Evolutionary conservation across 2,113 vertebrate genomes (phyloP), one percentile per base, ranked within the genome.

Genomic region (Microcebus griseorufus): DNA sequence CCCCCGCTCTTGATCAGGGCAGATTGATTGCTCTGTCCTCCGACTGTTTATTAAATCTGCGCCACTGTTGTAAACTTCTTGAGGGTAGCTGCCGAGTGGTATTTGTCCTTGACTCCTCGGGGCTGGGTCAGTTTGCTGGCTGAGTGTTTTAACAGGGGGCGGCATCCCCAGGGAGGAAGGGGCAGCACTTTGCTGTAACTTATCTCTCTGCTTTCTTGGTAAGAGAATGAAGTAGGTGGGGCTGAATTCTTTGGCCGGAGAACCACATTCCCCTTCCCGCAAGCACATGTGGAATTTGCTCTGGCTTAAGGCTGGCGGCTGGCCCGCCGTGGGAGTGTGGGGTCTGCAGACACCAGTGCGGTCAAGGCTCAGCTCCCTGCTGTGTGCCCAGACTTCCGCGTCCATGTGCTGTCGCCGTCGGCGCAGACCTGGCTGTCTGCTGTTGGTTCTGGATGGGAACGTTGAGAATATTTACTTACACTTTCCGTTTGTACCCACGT

Each of bases 191-290:
- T 42, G 76, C 58, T 93, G 83, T 67, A 1, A 70, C 72, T 95
- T 67, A 72, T n/a, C 80, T 84, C 90, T 84, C 90, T 93, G 89
- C 51, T 84, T 86, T 85, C 89, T 73, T 60, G 2, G 73, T 79
- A 5, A n/a, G 10, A 37, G 88, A 87, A 64, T 2, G 75, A 78
- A 53, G 37, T 39, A 18, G 84, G 76, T 87, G 73, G 87, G 65
- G 53, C 48, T 45, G 87, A 81, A 81, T 76, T 95, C 75, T 93
- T 80, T 51, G 7, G 62, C 80, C 42, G 22, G 89, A 91, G 89
- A 96, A 55, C 53, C 53, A 1, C 17, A 0, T 25, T 45, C 60
- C 72, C 86, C 65, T 39, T 4, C 85, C 39, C 75, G 14, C n/a
- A 82, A 55, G 29, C 60, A 72, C 9, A 48, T 55, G 29, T 80